These are phyloP conservation scores for Clepsis dumicolana DNA, from an alignment of 2,888 invertebrate genomes.

Conservation along the genomic window DNA sequence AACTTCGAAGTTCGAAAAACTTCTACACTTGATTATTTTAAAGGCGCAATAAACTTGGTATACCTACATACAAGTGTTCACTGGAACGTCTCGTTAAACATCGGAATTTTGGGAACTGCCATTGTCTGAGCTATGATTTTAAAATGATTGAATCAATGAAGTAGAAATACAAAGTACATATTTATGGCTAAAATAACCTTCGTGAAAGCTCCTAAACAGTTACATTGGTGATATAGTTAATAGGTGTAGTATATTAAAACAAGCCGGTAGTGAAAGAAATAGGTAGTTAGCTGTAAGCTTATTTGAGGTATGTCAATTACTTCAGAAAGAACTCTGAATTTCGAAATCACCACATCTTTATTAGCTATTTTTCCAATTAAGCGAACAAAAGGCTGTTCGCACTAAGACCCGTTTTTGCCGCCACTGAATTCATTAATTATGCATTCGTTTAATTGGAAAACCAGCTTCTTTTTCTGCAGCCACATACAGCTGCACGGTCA, in stretches of 20 bases:
- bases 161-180: constrained; percentile 40
- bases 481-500: constrained; percentile 20
- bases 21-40: constrained; percentile 17
- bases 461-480: constrained; percentile 36
- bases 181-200: constrained; percentile 21
- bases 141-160: constrained; percentile 39
- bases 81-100: not conserved
- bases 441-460: constrained; percentile 42
- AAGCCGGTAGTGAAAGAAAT: too few relatives aligned
- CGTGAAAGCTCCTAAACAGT: not conserved
- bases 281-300: too few relatives aligned
- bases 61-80: constrained; percentile 14
- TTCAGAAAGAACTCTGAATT: not conserved
- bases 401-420: constrained; percentile 32
- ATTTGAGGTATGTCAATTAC: too few relatives aligned
- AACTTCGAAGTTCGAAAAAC: constrained; percentile 23
- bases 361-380: not conserved
- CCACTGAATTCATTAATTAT: constrained; percentile 27
- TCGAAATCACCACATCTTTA: not conserved
- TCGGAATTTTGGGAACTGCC: constrained; percentile 4
- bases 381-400: constrained; percentile 9
- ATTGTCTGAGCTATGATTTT: constrained; percentile 39
- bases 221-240: not conserved
- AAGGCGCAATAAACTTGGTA: constrained; percentile 29
- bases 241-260: too few relatives aligned